These are phyloP conservation scores for Cerceris rybyensis DNA, from an alignment of 2,888 invertebrate genomes.

Conservation along the genomic window DNA sequence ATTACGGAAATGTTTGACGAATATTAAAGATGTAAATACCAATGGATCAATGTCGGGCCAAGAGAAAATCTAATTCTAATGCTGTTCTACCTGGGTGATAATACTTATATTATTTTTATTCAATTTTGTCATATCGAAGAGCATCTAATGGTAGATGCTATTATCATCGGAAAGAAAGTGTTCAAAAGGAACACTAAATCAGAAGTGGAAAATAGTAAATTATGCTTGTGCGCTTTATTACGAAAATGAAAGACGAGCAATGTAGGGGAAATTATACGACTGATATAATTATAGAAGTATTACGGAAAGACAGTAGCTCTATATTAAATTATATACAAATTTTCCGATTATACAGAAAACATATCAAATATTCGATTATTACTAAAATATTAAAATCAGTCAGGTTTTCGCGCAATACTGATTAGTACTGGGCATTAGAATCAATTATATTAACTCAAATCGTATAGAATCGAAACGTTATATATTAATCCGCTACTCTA, in stretches of 20 bases:
- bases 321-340: slow-evolving; percentile 59
- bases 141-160: slow-evolving; percentile 29
- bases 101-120: slow-evolving; percentile 41
- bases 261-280: slow-evolving; percentile 19
- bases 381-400: slow-evolving; percentile 43
- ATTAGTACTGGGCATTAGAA: slow-evolving; percentile 45
- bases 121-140: slow-evolving; percentile 31
- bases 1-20: slow-evolving; percentile 24
- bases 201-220: slow-evolving; percentile 22
- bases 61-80: slow-evolving; percentile 48
- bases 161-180: slow-evolving; percentile 23
- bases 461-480: slow-evolving; percentile 36
- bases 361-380: slow-evolving; percentile 34
- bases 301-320: slow-evolving; percentile 55
- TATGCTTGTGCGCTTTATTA: slow-evolving; percentile 42
- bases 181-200: slow-evolving; percentile 21
- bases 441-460: slow-evolving; percentile 30
- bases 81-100: slow-evolving; percentile 53
- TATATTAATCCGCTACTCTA: slow-evolving; percentile 40
- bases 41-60: slow-evolving; percentile 28
- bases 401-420: slow-evolving; percentile 30
- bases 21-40: slow-evolving; percentile 21
- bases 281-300: slow-evolving; percentile 12
- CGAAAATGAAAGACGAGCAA: slow-evolving; percentile 45
- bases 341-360: slow-evolving; percentile 21